Conservation (phyloP, 2,888 invertebrate species). For the Mactromeris polynyma region DNA sequence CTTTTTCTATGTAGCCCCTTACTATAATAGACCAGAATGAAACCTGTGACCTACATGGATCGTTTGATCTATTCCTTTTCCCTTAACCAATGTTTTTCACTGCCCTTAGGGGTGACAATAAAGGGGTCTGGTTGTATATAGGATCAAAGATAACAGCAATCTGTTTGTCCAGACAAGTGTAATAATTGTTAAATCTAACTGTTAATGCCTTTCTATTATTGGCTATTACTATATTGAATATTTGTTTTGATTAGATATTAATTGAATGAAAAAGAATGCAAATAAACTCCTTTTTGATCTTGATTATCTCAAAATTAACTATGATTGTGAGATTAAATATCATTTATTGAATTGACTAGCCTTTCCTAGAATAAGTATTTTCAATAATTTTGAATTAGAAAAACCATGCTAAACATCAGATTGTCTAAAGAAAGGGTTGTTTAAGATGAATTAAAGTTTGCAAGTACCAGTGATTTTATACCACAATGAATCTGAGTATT, state of each 20-base stretch:
- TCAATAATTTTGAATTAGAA: too few species aligned
- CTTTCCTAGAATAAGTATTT: too few species aligned
- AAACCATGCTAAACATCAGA: too few species aligned
- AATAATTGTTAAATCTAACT: slow-evolving; percentile 28
- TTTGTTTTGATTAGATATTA: background rate
- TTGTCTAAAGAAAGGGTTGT: too few species aligned
- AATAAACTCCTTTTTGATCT: slow-evolving; percentile 29
- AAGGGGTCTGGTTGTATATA: background rate
- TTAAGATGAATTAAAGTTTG: too few species aligned
- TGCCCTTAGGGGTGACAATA: background rate
- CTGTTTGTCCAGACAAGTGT: slow-evolving; percentile 15
- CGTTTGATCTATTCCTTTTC: slow-evolving; percentile 16
- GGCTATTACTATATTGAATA: slow-evolving; percentile 13
- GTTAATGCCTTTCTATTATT: slow-evolving; percentile 13
- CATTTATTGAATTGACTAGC: too few species aligned
- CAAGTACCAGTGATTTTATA: too few species aligned
- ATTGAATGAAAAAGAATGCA: slow-evolving; percentile 7
- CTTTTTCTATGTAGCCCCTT: background rate
- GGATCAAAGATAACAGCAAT: background rate
- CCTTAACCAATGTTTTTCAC: slow-evolving; percentile 28
- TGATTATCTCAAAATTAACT: background rate
- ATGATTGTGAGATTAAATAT: background rate
- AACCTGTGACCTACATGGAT: slow-evolving; percentile 30
- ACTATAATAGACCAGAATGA: background rate
- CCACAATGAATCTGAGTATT: too few species aligned